A percentile compares a stretch with the other conserved stretches of the same genome.
Conservation (phyloP, 2,888 invertebrate genomes). For the Xestia c-nigrum region DNA sequence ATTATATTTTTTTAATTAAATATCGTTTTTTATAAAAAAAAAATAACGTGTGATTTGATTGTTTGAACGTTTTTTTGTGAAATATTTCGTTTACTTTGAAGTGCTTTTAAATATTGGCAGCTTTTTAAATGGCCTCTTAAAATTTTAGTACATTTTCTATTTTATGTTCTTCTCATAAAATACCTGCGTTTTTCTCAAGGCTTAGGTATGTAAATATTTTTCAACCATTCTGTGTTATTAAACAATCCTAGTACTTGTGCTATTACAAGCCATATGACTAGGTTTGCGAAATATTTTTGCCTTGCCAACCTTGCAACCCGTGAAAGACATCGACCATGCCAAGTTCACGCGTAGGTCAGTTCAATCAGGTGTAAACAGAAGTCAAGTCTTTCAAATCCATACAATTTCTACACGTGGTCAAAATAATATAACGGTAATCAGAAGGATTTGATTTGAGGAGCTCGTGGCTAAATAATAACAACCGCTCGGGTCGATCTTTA, state of each 20-base stretch:
- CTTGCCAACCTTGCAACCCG: slow-evolving; percentile 58
- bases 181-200: not conserved
- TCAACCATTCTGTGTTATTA: slow-evolving; percentile 30
- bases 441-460: not conserved
- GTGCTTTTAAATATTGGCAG: not conserved
- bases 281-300: slow-evolving; percentile 60
- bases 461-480: too few relatives aligned
- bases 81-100: not conserved
- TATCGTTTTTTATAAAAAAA: not conserved
- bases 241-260: slow-evolving; percentile 21
- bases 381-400: slow-evolving; percentile 12
- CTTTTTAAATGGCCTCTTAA: not conserved
- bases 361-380: slow-evolving; percentile 36
- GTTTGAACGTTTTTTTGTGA: too few relatives aligned
- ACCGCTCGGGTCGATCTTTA: too few relatives aligned
- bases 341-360: slow-evolving; percentile 66
- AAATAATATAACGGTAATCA: not conserved
- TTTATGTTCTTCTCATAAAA: not conserved
- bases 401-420: not conserved
- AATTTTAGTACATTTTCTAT: not conserved
- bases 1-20: not conserved
- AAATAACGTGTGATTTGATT: too few relatives aligned
- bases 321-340: slow-evolving; percentile 60
- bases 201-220: not conserved
- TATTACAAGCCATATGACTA: slow-evolving; percentile 25